Base-by-base conservation (phyloP, 2,888 invertebrate genomes). In the Brenthis hecate region DNA sequence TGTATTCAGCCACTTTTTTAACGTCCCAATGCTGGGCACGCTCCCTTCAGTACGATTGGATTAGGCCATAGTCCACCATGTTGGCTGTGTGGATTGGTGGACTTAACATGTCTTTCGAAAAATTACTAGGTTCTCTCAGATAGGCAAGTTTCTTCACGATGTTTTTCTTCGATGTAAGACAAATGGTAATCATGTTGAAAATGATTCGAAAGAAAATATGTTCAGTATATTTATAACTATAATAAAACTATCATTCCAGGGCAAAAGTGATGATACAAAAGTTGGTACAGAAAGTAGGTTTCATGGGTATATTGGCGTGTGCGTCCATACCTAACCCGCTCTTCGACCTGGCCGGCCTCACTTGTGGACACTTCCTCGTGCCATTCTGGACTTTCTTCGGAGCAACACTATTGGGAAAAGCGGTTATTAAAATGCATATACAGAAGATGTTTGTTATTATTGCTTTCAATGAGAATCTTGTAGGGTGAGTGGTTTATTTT, bases 301-400 rank as follows among this genome's bases (percentile, higher is more conserved):
- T 99, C 88, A 95, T 97, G 74, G 99, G 99, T 47, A 99, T 99
- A 76, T 91, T 99, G 71, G 97, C 98, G 0, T 99, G 99, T 89
- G 99, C 99, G 56, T 91, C 98, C 94, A 98, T 99, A 80, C 99
- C 99, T n/a, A 99, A 99, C 93, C 99, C 99, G 0, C 90, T 99
- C 71, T 99, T 99, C 88, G 99, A 99, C 89, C 93, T 99, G 83
- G 99, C 99, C 28, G 99, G 99, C 1, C 96, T 99, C 50, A 99
- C 99, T 0, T 99, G 99, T 86, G 99, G 99, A 0, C 99, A 99
- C 88, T 99, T 99, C 87, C 94, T 99, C 71, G 98, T 99, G 77
- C 99, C 99, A 14, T 99, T 99, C 92, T 99, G 99, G 98, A 99
- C 99, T 3, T 99, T 99, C 94, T 99, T 99, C 89, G 99, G 99